Conservation (phyloP, 2,797 vertebrate genomes). For the Champsocephalus esox region DNA sequence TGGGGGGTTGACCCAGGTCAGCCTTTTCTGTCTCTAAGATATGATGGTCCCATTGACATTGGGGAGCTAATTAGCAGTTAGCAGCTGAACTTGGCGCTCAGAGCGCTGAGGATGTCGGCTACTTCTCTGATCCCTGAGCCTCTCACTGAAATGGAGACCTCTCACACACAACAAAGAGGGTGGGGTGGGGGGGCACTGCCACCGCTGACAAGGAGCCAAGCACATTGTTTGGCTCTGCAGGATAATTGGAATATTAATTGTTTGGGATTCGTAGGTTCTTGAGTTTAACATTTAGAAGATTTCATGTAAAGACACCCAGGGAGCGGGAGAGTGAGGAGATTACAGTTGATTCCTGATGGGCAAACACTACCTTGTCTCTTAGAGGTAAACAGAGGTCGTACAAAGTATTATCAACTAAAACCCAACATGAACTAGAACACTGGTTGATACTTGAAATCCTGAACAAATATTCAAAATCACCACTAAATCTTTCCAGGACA, state of each 20-base stretch:
- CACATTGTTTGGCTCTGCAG: slow-evolving; percentile 45
- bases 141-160: slow-evolving; percentile 53
- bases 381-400: not conserved
- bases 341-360: slow-evolving; percentile 9
- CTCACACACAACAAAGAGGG: slow-evolving; percentile 48
- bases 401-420: not conserved
- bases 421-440: not conserved
- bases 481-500: not conserved
- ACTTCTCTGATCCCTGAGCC: slow-evolving; percentile 61
- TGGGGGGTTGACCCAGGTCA: slow-evolving; percentile 50
- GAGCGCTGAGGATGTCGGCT: slow-evolving; percentile 29
- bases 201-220: slow-evolving; percentile 49
- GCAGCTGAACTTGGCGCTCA: slow-evolving; percentile 50
- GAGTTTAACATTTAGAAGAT: slow-evolving; percentile 36
- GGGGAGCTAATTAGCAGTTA: slow-evolving; percentile 74
- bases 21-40: slow-evolving; percentile 41
- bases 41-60: slow-evolving; percentile 57
- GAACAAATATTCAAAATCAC: not conserved
- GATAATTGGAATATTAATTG: slow-evolving; percentile 76
- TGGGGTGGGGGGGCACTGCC: slow-evolving; percentile 2
- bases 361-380: slow-evolving; percentile 4
- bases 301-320: slow-evolving; percentile 3
- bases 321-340: slow-evolving; percentile 18
- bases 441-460: no score
- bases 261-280: slow-evolving; percentile 46